Evolutionary conservation across 2,888 invertebrate species (phyloP), one percentile per base, ranked within the genome.

Genomic region (Drosophila pseudotalamancana): DNA sequence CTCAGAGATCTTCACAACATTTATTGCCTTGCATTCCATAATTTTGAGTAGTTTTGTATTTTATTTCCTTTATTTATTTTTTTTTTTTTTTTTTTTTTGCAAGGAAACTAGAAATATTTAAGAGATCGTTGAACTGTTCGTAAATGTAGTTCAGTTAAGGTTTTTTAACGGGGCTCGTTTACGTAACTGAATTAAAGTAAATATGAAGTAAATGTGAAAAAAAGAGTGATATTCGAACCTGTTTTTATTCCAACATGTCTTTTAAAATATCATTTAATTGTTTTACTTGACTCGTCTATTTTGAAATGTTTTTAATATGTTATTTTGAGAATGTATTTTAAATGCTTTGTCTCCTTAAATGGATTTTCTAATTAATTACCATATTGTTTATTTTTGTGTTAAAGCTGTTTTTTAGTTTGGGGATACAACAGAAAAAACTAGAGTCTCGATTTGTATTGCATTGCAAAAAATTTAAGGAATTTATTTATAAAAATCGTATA

Each of bases 1-100:
- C 60, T 74, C n/a, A n/a, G n/a, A n/a, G 74, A 73, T 77, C 73
- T 77, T 77, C 77, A 69, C 55, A 23, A 23, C 14, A 68, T 21
- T 43, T 42, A 64, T 71, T 48, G 48, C 57, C 71, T 65, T 63
- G 77, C 67, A 57, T 37, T 51, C 34, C 34, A 55, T 32, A 57
- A 21, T 27, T 25, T 39, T 19, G 25, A 19, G 19, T 27, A n/a
- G n/a, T n/a, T n/a, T n/a, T n/a, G n/a, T n/a, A n/a, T n/a, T n/a
- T n/a, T n/a, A n/a, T n/a, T n/a, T n/a, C 12, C 9, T 19, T 31
- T 31, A 23, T 16, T 6, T 51, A 53, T 59, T 37, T 27, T 23
- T 45, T 19, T 8, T 19, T 31, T 31, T 34, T 16, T 6, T 51
- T 55, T 59, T 37, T 27, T 23, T 45, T 59, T 19, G 2, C 62